Percentiles rank a stretch among this genome's conserved stretches.
These are phyloP conservation scores for Euborellia annulipes DNA, from an alignment of 1,140 invertebrate genomes.

Conservation along the genomic window DNA sequence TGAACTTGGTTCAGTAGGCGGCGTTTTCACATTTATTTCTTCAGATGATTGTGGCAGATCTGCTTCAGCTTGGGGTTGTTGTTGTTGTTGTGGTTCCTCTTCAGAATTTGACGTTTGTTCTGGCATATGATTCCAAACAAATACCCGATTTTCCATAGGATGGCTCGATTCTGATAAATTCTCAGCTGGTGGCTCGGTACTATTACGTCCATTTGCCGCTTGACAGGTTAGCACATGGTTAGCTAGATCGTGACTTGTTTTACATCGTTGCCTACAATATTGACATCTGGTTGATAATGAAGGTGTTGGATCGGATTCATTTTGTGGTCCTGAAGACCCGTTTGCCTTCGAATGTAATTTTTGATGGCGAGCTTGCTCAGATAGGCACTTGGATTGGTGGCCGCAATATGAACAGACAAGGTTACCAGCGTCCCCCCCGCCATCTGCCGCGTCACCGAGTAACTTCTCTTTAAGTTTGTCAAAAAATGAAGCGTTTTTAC, in stretches of 20 bases:
- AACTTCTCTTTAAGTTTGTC: conserved; percentile 64
- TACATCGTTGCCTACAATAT: conserved; percentile 67
- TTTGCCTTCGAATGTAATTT: conserved; percentile 45
- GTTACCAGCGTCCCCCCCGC: conserved; percentile 35
- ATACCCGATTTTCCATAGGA: conserved; percentile 58
- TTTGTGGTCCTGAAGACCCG: conserved; percentile 21
- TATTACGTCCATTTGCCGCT: conserved; percentile 23
- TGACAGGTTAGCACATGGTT: conserved; percentile 53
- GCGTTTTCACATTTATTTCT: background rate
- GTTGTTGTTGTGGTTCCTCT: conserved; percentile 1
- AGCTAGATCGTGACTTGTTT: conserved; percentile 57
- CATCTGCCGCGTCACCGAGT: conserved; percentile 23
- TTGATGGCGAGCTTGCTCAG: conserved; percentile 57
- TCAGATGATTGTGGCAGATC: too few relatives aligned
- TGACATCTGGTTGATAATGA: conserved; percentile 56
- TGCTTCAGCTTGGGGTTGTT: background rate
- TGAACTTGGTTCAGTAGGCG: too few relatives aligned
- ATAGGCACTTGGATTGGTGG: conserved; percentile 68
- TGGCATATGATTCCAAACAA: conserved; percentile 49
- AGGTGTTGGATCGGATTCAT: conserved; percentile 22
- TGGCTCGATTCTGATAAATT: conserved; percentile 24
- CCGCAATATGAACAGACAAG: conserved; percentile 56
- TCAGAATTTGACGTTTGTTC: conserved; percentile 22
- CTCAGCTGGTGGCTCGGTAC: conserved; percentile 11
- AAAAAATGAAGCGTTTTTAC: conserved; percentile 63